phyloP scores from a whole-genome alignment of 2,888 invertebrate genomes.

The Cylloceria caligata region DNA sequence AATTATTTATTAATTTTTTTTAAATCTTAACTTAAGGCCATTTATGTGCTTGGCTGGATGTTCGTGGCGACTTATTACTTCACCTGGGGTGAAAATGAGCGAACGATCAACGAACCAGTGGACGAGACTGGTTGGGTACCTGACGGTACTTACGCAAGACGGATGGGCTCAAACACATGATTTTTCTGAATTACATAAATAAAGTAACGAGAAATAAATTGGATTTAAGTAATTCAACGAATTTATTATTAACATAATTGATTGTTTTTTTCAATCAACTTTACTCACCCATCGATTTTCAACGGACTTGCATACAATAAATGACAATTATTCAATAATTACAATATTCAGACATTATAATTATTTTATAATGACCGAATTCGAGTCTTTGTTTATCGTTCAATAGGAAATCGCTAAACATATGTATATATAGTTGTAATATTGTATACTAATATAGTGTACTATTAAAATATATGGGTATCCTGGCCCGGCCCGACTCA shows the following conservation, averaged over 20 bases:
- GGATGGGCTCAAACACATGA: conserved; percentile 21
- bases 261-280: background rate
- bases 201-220: conserved; percentile 28
- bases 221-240: conserved; percentile 7
- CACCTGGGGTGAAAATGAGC: conserved; percentile 72
- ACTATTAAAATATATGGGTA: conserved; percentile 53
- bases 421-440: background rate
- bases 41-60: conserved; percentile 66
- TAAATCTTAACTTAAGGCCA: conserved; percentile 50
- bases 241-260: background rate
- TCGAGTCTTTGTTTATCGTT: conserved; percentile 37
- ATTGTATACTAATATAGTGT: conserved; percentile 25
- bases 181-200: background rate
- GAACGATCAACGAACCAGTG: conserved; percentile 68
- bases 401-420: conserved; percentile 32
- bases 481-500: conserved; percentile 8
- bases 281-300: too few relatives aligned
- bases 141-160: conserved; percentile 73
- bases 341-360: conserved; percentile 18
- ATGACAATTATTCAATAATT: conserved; percentile 8
- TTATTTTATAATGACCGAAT: conserved; percentile 12
- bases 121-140: conserved; percentile 79
- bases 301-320: conserved; percentile 3
- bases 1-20: background rate
- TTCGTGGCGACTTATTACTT: conserved; percentile 77